phyloP scores from a whole-genome alignment of 1,140 invertebrate species.

The Euura lappo region DNA sequence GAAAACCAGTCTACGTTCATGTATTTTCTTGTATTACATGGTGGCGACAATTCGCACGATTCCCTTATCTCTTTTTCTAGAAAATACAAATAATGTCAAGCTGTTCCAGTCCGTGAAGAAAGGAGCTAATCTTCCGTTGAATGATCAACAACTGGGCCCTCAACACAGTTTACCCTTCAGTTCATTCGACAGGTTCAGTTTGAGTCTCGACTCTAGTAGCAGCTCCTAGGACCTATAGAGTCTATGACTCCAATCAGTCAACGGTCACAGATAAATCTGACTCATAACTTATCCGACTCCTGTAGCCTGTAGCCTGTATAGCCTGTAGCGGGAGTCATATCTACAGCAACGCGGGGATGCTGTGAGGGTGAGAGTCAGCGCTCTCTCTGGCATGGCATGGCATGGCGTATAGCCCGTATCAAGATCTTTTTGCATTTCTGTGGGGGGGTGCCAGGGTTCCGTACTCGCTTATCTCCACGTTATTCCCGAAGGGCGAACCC shows the following conservation, averaged over 20 bases:
- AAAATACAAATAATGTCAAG: too few species aligned
- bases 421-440: conserved; percentile 60
- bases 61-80: too few species aligned
- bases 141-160: too few species aligned
- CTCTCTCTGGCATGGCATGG: conserved; percentile 12
- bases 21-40: too few species aligned
- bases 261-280: conserved; percentile 57
- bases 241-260: conserved; percentile 45
- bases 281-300: conserved; percentile 49
- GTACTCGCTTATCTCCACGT: conserved; percentile 53
- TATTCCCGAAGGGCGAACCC: conserved; percentile 59
- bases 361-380: conserved; percentile 21
- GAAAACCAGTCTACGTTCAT: too few species aligned
- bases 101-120: too few species aligned
- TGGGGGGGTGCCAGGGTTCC: conserved; percentile 36
- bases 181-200: not conserved
- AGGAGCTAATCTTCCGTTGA: too few species aligned
- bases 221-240: not conserved
- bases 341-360: conserved; percentile 20
- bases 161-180: too few species aligned
- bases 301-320: conserved; percentile 31
- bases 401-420: conserved; percentile 46
- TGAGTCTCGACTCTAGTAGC: too few species aligned
- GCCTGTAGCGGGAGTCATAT: conserved; percentile 29
- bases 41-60: too few species aligned